Conservation (phyloP, 2,888 invertebrate species). For the Platycheirus albimanus region DNA sequence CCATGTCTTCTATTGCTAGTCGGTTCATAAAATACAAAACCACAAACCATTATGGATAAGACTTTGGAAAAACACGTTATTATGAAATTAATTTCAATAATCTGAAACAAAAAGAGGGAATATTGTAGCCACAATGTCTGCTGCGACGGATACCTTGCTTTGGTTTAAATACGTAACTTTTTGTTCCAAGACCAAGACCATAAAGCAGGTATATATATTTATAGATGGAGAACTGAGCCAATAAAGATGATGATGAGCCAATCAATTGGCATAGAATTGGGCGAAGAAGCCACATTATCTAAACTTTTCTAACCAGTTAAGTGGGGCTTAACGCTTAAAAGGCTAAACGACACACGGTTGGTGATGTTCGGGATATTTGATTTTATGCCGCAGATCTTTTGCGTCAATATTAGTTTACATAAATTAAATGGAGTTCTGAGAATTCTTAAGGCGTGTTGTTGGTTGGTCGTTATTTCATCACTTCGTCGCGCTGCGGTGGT, state of each 20-base stretch:
- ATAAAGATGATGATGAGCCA: conserved; percentile 47
- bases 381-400: conserved; percentile 18
- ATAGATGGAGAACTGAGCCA: conserved; percentile 18
- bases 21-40: conserved; percentile 9
- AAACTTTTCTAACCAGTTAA: conserved; percentile 48
- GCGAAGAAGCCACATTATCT: conserved; percentile 29
- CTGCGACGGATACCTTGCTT: conserved; percentile 21
- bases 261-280: conserved; percentile 24
- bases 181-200: background rate
- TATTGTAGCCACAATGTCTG: conserved; percentile 30
- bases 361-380: conserved; percentile 19
- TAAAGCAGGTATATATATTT: background rate
- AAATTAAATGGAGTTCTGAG: conserved; percentile 17
- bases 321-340: too few species aligned
- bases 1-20: conserved; percentile 22
- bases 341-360: too few species aligned
- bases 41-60: conserved; percentile 24
- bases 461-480: background rate
- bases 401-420: conserved; percentile 35
- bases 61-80: background rate
- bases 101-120: background rate
- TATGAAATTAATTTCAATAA: background rate
- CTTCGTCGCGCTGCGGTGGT: background rate
- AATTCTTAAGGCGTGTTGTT: conserved; percentile 4
- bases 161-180: conserved; percentile 15